Evolutionary conservation across 92 coral and sea anemone genomes (phyloP).

Genomic region (Paramuricea clavata): DNA sequence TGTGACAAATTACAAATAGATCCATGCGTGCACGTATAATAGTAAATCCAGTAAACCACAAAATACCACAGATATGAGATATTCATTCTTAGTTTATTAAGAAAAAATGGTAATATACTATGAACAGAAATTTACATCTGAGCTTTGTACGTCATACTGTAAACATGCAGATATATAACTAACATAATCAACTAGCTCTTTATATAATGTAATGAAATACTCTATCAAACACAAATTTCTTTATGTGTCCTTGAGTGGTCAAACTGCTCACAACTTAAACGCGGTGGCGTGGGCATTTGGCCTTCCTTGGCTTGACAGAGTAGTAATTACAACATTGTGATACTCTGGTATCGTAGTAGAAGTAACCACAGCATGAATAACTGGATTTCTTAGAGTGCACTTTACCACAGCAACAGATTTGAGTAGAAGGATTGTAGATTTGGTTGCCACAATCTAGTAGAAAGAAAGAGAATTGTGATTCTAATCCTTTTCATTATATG

Average conservation of each 20-base stretch:
- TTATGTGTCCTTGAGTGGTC: no score
- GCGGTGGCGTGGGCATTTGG: not conserved
- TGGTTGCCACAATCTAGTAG: not conserved
- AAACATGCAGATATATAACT: no score
- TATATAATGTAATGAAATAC: no score
- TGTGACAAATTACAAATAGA: no score
- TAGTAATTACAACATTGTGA: constrained; percentile 9
- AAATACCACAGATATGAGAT: no score
- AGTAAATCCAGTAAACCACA: no score
- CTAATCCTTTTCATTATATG: not conserved
- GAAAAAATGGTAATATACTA: no score
- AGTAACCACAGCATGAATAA: constrained; percentile 11
- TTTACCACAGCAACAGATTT: constrained; percentile 20
- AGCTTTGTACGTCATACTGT: not conserved
- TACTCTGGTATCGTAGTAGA: not conserved
- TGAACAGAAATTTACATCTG: no score
- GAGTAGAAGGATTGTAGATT: not conserved
- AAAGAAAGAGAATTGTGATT: not conserved
- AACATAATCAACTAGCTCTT: no score
- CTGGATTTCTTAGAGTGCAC: not conserved
- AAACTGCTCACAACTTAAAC: not conserved
- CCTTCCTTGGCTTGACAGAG: constrained; percentile 7
- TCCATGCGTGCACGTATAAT: no score
- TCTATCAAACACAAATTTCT: no score
- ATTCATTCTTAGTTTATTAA: no score